Evolutionary conservation across 2,797 vertebrate genomes (phyloP).

Genomic region (Tangara arthus): DNA sequence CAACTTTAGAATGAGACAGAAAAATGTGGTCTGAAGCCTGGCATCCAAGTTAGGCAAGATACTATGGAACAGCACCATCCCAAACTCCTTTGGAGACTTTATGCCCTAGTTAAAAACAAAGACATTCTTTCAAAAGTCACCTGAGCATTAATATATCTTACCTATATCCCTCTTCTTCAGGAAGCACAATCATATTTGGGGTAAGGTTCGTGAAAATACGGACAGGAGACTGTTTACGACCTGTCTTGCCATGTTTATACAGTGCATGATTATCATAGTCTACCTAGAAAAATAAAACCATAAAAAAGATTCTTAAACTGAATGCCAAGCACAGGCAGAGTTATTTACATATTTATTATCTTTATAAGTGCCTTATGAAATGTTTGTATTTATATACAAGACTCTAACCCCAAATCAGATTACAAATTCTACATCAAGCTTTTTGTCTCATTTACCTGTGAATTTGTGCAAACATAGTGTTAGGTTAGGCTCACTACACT

Average conservation of each 20-base stretch:
- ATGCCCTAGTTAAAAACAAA: neutral
- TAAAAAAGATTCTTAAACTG: neutral
- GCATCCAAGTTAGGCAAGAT: neutral
- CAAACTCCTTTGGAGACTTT: neutral
- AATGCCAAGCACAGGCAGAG: neutral
- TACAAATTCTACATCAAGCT: neutral
- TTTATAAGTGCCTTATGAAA: neutral
- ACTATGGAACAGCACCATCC: neutral
- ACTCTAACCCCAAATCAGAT: neutral
- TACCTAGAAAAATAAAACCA: constrained; percentile 76
- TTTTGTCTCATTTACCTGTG: neutral
- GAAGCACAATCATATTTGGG: constrained; percentile 80
- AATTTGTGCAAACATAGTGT: neutral
- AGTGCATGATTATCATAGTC: constrained; percentile 95
- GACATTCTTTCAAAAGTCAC: neutral
- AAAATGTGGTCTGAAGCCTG: neutral
- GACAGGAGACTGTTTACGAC: constrained; percentile 92
- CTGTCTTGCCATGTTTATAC: constrained; percentile 91
- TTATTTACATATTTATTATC: neutral
- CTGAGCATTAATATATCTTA: constrained; percentile 49
- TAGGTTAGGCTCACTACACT: neutral
- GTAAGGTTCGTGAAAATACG: constrained; percentile 90
- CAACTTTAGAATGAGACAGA: neutral
- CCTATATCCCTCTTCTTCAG: constrained; percentile 91
- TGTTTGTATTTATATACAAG: neutral